Conservation (phyloP, 2,113 vertebrate genomes). For the Chauna torquata region DNA sequence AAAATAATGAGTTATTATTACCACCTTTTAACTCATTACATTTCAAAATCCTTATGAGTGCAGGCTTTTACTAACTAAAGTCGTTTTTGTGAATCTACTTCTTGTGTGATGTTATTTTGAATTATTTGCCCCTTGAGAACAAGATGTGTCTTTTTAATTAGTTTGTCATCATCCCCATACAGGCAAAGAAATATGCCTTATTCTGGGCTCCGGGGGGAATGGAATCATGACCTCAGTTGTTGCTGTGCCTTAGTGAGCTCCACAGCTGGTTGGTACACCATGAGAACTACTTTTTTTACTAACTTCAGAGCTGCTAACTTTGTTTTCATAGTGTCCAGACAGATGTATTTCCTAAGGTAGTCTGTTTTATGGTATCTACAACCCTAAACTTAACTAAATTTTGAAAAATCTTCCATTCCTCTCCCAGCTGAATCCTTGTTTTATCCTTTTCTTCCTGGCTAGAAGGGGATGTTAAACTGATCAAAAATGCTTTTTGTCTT, state of each 20-base stretch:
- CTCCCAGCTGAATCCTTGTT: neutral
- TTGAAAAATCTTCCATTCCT: neutral
- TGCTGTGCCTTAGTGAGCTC: neutral
- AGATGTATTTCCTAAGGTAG: neutral
- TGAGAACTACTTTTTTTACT: neutral
- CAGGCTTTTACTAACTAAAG: neutral
- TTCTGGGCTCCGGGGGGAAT: neutral
- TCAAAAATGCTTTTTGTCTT: slow-evolving; percentile 26
- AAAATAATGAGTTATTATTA: neutral
- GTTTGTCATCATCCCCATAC: neutral
- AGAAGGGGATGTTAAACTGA: neutral
- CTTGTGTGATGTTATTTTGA: neutral
- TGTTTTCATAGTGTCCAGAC: neutral
- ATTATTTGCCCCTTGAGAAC: neutral
- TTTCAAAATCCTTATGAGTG: neutral
- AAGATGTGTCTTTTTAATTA: neutral
- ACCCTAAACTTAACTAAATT: neutral
- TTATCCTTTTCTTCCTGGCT: neutral
- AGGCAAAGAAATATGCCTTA: neutral
- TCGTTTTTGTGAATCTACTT: neutral
- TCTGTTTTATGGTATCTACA: neutral
- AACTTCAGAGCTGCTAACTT: neutral
- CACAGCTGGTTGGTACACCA: rapidly evolving
- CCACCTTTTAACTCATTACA: neutral
- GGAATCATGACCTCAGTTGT: neutral